phyloP scores from a whole-genome alignment of 1,140 invertebrate genomes.

The Euglossa dilemma region DNA sequence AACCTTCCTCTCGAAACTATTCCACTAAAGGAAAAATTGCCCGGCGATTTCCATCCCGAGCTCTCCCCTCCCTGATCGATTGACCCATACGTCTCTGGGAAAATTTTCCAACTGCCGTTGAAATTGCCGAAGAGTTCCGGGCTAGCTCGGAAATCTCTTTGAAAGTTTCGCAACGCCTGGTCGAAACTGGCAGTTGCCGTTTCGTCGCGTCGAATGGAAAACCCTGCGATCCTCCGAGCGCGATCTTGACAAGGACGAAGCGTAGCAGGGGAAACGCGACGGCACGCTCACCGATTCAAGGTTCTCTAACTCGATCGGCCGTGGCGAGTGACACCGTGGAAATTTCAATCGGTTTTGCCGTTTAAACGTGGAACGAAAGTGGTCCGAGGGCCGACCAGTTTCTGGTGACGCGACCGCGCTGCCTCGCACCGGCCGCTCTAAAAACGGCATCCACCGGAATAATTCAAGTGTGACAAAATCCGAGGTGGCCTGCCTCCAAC shows the following conservation, averaged over 20 bases:
- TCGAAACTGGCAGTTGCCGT: background rate
- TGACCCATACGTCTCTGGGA: background rate
- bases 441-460: constrained; percentile 19
- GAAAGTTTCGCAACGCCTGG: background rate
- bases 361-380: constrained; percentile 64
- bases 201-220: background rate
- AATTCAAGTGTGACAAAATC: constrained; percentile 32
- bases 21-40: background rate
- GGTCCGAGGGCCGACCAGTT: constrained; percentile 51
- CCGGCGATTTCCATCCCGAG: background rate
- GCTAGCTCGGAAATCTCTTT: background rate
- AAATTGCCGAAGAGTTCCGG: background rate
- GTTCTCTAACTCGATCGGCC: constrained; percentile 40
- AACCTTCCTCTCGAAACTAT: background rate
- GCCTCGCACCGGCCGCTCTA: background rate
- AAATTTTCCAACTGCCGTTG: too few relatives aligned
- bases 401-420: constrained; percentile 26
- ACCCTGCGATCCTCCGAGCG: background rate
- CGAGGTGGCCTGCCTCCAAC: too few relatives aligned
- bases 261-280: constrained; percentile 3
- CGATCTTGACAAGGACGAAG: constrained; percentile 45
- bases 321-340: constrained; percentile 26
- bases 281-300: constrained; percentile 50
- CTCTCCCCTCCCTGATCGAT: background rate
- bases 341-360: constrained; percentile 50